Percentiles rank a stretch among this genome's conserved stretches.
Conservation (phyloP, 2,113 vertebrate species). For the Colius striatus region DNA sequence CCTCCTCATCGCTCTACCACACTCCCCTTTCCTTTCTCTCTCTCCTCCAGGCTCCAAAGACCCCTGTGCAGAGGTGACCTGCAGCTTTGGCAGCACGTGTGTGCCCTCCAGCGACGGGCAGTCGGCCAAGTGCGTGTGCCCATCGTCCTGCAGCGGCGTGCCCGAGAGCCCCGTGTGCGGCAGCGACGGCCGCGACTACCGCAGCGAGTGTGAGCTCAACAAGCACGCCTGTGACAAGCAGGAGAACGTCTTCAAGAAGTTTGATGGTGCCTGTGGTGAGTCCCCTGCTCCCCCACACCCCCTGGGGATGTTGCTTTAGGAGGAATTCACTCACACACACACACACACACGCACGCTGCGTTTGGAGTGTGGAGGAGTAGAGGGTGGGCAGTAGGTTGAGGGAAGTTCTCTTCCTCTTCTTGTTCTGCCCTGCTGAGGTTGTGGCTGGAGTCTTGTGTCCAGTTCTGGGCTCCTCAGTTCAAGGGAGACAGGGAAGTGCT, state of each 20-base stretch:
- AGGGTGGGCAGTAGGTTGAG: no score
- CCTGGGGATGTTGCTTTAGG: background rate
- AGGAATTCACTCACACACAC: no score
- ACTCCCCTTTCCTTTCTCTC: background rate
- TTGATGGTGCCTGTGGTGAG: slow-evolving; percentile 89
- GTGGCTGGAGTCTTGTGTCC: no score
- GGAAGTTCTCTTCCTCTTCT: no score
- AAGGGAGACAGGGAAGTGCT: no score
- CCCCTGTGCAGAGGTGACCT: slow-evolving; percentile 88
- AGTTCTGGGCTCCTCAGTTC: no score
- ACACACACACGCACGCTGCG: no score
- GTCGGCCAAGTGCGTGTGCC: slow-evolving; percentile 89
- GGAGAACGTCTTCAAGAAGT: slow-evolving; percentile 88
- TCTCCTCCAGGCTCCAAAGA: slow-evolving; percentile 84
- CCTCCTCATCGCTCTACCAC: no score
- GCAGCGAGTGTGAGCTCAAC: slow-evolving; percentile 87
- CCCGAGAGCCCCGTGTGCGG: slow-evolving; percentile 83
- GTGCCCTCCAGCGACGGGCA: slow-evolving; percentile 85
- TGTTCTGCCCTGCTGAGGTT: no score
- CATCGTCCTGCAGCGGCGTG: slow-evolving; percentile 77
- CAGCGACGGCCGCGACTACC: slow-evolving; percentile 91
- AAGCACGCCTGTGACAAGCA: slow-evolving; percentile 87
- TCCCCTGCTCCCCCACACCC: accelerated
- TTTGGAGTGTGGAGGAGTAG: no score
- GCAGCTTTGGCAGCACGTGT: slow-evolving; percentile 94